Conservation (phyloP, 2,113 vertebrate genomes). For the Gymnogyps californianus region DNA sequence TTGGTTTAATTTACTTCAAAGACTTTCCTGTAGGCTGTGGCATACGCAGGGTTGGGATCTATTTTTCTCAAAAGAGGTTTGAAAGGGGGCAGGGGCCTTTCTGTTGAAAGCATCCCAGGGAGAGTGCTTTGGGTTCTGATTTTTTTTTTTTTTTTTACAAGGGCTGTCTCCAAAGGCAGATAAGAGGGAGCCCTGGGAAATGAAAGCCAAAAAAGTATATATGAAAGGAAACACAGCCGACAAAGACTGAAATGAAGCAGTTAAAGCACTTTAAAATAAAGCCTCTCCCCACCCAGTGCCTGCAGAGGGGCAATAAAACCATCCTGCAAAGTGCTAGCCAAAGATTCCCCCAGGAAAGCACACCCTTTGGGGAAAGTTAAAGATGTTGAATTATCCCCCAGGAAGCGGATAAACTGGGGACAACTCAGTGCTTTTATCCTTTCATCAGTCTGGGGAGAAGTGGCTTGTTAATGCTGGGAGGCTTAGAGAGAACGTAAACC, state of each 20-base stretch:
- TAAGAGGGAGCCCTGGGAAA: constrained; percentile 7
- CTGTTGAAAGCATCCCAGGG: constrained; percentile 5
- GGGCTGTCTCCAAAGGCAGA: constrained; percentile 1
- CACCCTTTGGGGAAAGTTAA: not conserved
- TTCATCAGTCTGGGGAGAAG: not conserved
- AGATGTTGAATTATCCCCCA: not conserved
- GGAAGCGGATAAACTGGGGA: not conserved
- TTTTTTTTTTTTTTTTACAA: not conserved
- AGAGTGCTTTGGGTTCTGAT: not conserved
- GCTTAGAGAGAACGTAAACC: not conserved
- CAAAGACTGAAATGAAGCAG: constrained; percentile 15
- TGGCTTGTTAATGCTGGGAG: not conserved
- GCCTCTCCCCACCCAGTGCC: not conserved
- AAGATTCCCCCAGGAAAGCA: not conserved
- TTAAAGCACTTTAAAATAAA: constrained; percentile 29
- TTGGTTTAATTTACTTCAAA: constrained; percentile 70
- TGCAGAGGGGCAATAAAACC: constrained; percentile 36
- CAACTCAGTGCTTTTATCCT: not conserved
- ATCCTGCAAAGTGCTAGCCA: not conserved
- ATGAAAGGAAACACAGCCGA: not conserved
- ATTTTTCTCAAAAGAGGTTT: not conserved
- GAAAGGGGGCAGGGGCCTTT: not conserved
- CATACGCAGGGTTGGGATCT: not conserved
- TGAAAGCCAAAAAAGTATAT: not conserved
- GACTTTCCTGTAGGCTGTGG: not conserved